A percentile compares a stretch with the other conserved stretches of the same genome.
These are phyloP conservation scores for Herminia tarsipennalis DNA, from an alignment of 2,888 invertebrate species.

Conservation along the genomic window DNA sequence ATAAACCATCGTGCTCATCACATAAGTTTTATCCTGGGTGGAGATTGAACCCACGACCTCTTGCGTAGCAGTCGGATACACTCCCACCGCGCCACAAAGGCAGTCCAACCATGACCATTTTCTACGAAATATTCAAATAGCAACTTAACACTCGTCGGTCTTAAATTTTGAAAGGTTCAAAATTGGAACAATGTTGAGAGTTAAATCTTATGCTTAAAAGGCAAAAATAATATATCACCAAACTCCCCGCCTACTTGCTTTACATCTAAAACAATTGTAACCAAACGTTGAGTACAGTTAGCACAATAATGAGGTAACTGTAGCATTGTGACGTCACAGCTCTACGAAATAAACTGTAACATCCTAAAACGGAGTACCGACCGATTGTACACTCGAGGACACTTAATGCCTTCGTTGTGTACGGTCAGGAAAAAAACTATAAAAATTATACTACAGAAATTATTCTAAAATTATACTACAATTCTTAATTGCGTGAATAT, in stretches of 20 bases:
- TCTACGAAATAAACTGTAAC: conserved; percentile 59
- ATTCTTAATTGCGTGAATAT: too few species aligned
- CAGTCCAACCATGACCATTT: too few species aligned
- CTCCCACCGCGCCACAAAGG: too few species aligned
- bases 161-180: too few species aligned
- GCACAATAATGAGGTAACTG: conserved; percentile 58
- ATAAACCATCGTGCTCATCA: too few species aligned
- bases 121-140: too few species aligned
- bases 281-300: conserved; percentile 52
- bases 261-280: conserved; percentile 19
- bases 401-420: conserved; percentile 42
- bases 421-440: conserved; percentile 25
- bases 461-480: background rate
- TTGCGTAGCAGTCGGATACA: too few species aligned
- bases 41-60: too few species aligned
- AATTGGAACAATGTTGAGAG: too few species aligned
- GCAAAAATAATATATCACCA: conserved; percentile 6
- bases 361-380: conserved; percentile 63
- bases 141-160: too few species aligned
- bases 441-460: background rate
- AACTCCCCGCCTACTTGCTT: conserved; percentile 6
- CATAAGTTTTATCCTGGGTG: too few species aligned
- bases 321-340: conserved; percentile 67
- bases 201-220: conserved; percentile 2
- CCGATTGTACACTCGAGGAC: conserved; percentile 47